phyloP scores from a whole-genome alignment of 2,888 invertebrate genomes.

The Flexamia atlantica region DNA sequence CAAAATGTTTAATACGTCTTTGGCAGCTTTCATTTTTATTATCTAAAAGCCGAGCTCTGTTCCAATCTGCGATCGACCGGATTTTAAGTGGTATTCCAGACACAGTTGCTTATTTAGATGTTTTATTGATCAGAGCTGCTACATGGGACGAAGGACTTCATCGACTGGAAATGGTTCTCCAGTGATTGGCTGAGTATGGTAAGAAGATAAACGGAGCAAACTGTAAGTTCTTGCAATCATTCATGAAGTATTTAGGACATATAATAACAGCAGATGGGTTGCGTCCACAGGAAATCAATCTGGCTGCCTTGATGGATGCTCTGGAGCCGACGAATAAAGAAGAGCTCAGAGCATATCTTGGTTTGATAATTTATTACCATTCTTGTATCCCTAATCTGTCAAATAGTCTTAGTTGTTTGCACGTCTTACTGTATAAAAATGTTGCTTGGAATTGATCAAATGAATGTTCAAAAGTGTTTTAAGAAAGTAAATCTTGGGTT shows the following conservation, averaged over 20 bases:
- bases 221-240: neutral
- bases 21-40: slow-evolving; percentile 67
- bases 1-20: slow-evolving; percentile 66
- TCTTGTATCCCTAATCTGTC: neutral
- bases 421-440: neutral
- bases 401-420: neutral
- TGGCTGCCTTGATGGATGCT: neutral
- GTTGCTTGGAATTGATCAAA: neutral
- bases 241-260: neutral
- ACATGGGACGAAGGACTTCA: neutral
- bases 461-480: neutral
- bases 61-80: slow-evolving; percentile 65
- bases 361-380: neutral
- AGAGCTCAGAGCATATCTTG: neutral
- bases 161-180: neutral
- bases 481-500: slow-evolving; percentile 1
- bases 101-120: slow-evolving; percentile 68
- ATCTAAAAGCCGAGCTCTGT: slow-evolving; percentile 67
- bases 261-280: neutral
- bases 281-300: neutral
- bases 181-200: neutral
- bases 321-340: neutral
- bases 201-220: neutral
- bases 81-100: slow-evolving; percentile 61
- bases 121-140: slow-evolving; percentile 67